Base-by-base conservation (phyloP, 2,797 vertebrate species). In the Denticeps clupeoides region DNA sequence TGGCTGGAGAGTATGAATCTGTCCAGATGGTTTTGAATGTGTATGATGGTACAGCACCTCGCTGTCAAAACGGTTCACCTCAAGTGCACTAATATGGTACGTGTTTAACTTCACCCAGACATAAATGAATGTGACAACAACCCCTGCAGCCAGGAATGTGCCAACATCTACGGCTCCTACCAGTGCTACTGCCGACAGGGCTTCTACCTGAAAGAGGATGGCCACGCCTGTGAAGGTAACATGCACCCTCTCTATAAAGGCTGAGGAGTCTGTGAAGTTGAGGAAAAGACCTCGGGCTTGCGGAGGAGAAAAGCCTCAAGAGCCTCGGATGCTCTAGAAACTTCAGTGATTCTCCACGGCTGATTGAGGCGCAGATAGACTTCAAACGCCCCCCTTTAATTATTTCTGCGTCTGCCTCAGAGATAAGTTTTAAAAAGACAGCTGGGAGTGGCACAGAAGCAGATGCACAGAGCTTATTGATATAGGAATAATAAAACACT, bases 161-260 rank as follows among this genome's bases (percentile, higher is more conserved):
- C 90, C 73, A 97, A 99, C 51, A 75, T 95, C 56, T 99, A 97
- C 0, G 94, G 95, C 11, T 98, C 95, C 47, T 99, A 95, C 70
- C 95, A 97, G 78, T 99, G 95, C 59, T 98, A 97, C 79, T 99
- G 94, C 71, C 84, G 86, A 53, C 81, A 87, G 58, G 95, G 95
- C 16, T 97, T 89, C 80, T 82, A 86, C 79, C 83, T 98, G 45
- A 81, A 78, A n/a, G 90, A 92, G 53, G 93, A 99, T 0, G 86
- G 91, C 2, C 85, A 88, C 52, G 83, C 86, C 37, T 97, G 94
- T 63, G 87, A 85, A 85, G 93, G 93, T 96, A 52, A 59, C n/a
- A n/a, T n/a, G n/a, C n/a, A n/a, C 3, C 22, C 7, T n/a, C n/a
- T 15, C 8, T 4, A 7, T 22, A 35, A 4, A n/a, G n/a, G n/a